phyloP scores from a whole-genome alignment of 92 coral and sea anemone species.

The Heteractis magnifica region DNA sequence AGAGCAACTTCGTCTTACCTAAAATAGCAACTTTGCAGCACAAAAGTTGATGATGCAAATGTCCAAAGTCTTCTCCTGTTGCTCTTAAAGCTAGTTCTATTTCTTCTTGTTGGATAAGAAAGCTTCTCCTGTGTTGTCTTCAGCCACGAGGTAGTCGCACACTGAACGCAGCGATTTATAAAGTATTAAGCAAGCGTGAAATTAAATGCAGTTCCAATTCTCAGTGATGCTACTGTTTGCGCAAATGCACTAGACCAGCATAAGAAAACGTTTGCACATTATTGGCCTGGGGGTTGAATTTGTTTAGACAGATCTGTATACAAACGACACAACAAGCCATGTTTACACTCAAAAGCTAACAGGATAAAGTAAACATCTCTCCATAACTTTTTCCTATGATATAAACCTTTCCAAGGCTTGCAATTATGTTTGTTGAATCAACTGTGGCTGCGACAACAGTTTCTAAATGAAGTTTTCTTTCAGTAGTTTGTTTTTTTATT shows the following conservation, averaged over 20 bases:
- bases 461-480: no score
- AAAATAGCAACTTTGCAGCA: not conserved
- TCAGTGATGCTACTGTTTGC: not conserved
- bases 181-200: not conserved
- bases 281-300: not conserved
- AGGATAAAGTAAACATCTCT: not conserved
- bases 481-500: no score
- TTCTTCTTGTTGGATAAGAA: not conserved
- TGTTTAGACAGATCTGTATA: not conserved
- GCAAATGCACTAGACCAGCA: not conserved
- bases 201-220: not conserved
- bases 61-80: not conserved
- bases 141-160: not conserved
- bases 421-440: no score
- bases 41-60: not conserved
- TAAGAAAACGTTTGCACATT: not conserved
- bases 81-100: not conserved
- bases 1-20: no score
- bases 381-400: no score
- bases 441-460: no score
- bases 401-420: no score
- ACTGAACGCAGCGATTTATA: not conserved
- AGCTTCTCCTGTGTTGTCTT: not conserved
- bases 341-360: conserved; percentile 5
- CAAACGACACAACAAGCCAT: not conserved